These are phyloP conservation scores for Peribatodes rhomboidaria DNA, from an alignment of 2,888 invertebrate species.

Conservation along the genomic window DNA sequence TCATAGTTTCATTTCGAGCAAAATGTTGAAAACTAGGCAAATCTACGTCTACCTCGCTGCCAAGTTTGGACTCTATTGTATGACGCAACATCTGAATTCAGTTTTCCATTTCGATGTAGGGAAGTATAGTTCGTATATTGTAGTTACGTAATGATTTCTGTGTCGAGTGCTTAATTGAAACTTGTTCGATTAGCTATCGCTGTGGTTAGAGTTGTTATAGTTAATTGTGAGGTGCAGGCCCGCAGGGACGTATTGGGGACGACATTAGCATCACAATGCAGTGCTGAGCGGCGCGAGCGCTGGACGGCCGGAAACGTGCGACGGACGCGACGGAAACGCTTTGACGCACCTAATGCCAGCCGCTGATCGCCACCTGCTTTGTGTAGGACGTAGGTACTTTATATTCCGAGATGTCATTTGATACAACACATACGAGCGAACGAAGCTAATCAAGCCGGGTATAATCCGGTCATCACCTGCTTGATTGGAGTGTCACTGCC, in stretches of 20 bases:
- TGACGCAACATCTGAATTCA: conserved; percentile 37
- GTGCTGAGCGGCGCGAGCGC: conserved; percentile 31
- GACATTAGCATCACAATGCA: conserved; percentile 68
- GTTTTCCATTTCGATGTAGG: conserved; percentile 10
- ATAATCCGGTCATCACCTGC: conserved; percentile 33
- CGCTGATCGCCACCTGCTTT: conserved; percentile 40
- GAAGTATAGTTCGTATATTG: background rate
- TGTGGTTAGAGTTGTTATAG: conserved; percentile 31
- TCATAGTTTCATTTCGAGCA: conserved; percentile 19
- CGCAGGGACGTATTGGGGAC: conserved; percentile 65
- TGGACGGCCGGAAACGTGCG: conserved; percentile 32
- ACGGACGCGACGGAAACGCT: conserved; percentile 41
- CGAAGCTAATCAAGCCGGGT: conserved; percentile 35
- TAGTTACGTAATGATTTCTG: conserved; percentile 23
- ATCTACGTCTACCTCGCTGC: conserved; percentile 21
- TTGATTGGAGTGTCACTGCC: conserved; percentile 36
- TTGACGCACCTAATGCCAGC: conserved; percentile 48
- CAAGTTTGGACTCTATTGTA: conserved; percentile 25
- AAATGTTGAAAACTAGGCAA: conserved; percentile 34
- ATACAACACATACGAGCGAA: conserved; percentile 21
- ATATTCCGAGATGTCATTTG: conserved; percentile 38
- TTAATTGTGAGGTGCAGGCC: conserved; percentile 48
- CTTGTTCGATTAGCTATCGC: conserved; percentile 24
- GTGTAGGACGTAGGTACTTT: conserved; percentile 38
- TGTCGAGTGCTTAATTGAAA: conserved; percentile 22